Base-by-base conservation (phyloP, 2,888 invertebrate species). In the Mylabris sibirica region DNA sequence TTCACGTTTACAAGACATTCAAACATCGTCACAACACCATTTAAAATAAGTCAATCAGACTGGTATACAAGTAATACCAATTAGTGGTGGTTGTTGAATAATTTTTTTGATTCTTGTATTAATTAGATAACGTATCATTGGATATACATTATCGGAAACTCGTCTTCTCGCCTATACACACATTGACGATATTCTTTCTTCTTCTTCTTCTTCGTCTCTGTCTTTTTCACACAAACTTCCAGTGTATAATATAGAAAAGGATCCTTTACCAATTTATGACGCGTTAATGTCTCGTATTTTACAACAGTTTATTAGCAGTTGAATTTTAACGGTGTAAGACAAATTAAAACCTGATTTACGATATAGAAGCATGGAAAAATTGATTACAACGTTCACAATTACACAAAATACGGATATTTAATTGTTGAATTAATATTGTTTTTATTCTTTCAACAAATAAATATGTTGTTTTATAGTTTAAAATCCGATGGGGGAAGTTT, bases 1-100 rank as follows among this genome's bases (percentile, higher is more conserved):
- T 57, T 57, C 57, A 24, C 57, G 57, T 57, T 57, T 57, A 57
- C 57, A 57, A 57, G 57, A 57, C 57, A 57, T 57, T 57, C 12
- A 57, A 57, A 57, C 49, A 49, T 44, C 8, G 17, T 11, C 44
- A 49, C 49, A 49, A 49, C 49, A 49, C 9, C 49, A 49, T 49
- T 49, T 9, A 20, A 76, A 76, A 78, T 75, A 76, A 78, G 76
- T 72, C 75, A 76, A 77, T 78, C 76, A 78, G 76, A 77, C 76
- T 76, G 66, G 74, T 70, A 76, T 76, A 78, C 78, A 78, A 77
- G 78, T 76, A 78, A 76, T 75, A 73, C 76, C 78, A 78, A 78
- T 78, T 78, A 78, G 78, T 75, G 70, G 66, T 72, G 72, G 74
- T 30, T 77, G 78, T 77, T 77, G 74, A 74, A 71, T 69, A 74